These are phyloP conservation scores for Neoniphon sammara DNA, from an alignment of 2,797 vertebrate genomes.

Conservation along the genomic window DNA sequence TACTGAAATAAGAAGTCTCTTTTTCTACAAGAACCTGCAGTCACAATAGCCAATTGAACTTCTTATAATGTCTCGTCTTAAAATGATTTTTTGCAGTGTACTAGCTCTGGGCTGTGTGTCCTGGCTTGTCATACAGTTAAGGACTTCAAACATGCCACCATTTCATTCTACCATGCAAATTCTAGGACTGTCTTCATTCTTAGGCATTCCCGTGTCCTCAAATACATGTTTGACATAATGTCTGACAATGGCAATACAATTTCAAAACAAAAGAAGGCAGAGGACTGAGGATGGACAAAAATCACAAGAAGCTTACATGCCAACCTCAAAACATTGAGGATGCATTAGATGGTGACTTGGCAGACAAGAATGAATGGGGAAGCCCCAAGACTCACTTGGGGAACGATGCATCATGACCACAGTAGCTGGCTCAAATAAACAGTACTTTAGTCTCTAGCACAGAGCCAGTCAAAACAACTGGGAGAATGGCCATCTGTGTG, in stretches of 20 bases:
- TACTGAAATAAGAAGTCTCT: no score
- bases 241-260: no score
- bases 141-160: no score
- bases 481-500: not conserved
- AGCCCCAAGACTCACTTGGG: not conserved
- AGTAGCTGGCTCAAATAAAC: not conserved
- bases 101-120: no score
- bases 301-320: not conserved
- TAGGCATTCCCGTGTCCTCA: no score
- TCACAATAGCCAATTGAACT: no score
- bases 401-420: not conserved
- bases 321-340: not conserved
- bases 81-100: no score
- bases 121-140: no score
- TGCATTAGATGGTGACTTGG: not conserved
- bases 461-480: not conserved
- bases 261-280: not conserved
- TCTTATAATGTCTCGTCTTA: no score
- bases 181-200: no score
- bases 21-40: no score
- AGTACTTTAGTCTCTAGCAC: not conserved
- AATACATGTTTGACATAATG: not conserved
- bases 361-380: not conserved
- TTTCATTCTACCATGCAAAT: no score
- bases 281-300: not conserved